Base-by-base conservation (phyloP, 2,113 vertebrate genomes). In the Perca flavescens region DNA sequence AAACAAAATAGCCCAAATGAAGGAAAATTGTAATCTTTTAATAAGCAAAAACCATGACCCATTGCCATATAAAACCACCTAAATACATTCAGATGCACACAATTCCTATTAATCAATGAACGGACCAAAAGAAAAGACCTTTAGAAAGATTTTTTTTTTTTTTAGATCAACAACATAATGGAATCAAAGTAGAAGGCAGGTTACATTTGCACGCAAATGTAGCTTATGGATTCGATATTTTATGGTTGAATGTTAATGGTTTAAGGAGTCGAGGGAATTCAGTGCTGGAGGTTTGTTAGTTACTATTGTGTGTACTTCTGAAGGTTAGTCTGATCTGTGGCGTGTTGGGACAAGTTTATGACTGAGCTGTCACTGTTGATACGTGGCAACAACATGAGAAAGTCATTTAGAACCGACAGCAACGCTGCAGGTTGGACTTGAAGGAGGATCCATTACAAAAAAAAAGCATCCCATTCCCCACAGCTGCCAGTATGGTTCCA, bases 291-390 rank as follows among this genome's bases (percentile, higher is more conserved):
- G 65, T 77, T 43, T 57, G 66, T 73, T 56, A 10, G 79, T 78
- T 77, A 43, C 15, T 49, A 8, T 10, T n/a, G 16, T 34, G 63
- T n/a, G 40, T 68, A 3, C 66, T 62, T 65, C 21, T 83, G 82
- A 34, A 58, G 73, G 16, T 54, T 61, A n/a, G 50, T 70, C 72
- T 64, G 19, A 74, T 81, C n/a, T 10, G 49, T 3, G 68, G 58
- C 88, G 2, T 82, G 91, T 60, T 22, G 22, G 46, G 73, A 70
- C 91, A 85, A 0, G 88, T 1, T 15, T 1, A 0, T 0, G 3
- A 28, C 58, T 4, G 15, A 71, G 25, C 62, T 31, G 69, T 83
- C 62, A 14, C 21, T 4, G 31, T 25, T 16, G 25, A 83, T 54
- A 72, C 47, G 71, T 82, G 34, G 17, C 40, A 61, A 57, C 3